Percentiles rank a stretch among this genome's conserved stretches.
Conservation (phyloP, 2,797 vertebrate genomes). For the Anisognathus igniventris region DNA sequence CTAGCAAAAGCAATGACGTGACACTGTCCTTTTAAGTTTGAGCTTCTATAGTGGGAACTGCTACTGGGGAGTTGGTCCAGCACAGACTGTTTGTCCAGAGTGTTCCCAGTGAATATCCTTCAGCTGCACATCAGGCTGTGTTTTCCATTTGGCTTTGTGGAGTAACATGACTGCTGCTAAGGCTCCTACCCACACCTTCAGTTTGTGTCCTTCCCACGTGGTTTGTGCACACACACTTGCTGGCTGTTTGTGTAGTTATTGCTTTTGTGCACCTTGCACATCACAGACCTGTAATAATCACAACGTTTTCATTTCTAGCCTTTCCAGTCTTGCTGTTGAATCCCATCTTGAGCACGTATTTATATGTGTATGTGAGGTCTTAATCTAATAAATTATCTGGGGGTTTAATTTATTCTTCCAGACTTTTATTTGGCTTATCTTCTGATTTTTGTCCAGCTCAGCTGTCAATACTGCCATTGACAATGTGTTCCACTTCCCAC, state of each 20-base stretch:
- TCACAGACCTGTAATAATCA: not conserved
- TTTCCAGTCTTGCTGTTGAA: not conserved
- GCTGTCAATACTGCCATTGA: not conserved
- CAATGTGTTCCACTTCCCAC: not conserved
- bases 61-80: not conserved
- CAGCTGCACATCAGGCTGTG: not conserved
- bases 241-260: not conserved
- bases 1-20: slow-evolving; percentile 10
- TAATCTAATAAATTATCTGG: slow-evolving; percentile 69
- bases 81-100: not conserved
- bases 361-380: slow-evolving; percentile 33
- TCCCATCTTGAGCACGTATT: slow-evolving; percentile 6
- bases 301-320: not conserved
- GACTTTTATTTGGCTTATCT: not conserved
- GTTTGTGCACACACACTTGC: not conserved
- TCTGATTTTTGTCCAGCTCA: not conserved
- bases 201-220: not conserved
- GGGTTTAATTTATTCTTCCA: not conserved
- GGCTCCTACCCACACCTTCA: not conserved
- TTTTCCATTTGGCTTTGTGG: not conserved
- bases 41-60: not conserved
- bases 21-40: slow-evolving; percentile 20
- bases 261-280: not conserved
- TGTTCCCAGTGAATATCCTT: not conserved
- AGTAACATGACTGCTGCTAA: not conserved